These are phyloP conservation scores for Centropyge bicolor DNA, from an alignment of 2,797 vertebrate genomes.

Conservation along the genomic window DNA sequence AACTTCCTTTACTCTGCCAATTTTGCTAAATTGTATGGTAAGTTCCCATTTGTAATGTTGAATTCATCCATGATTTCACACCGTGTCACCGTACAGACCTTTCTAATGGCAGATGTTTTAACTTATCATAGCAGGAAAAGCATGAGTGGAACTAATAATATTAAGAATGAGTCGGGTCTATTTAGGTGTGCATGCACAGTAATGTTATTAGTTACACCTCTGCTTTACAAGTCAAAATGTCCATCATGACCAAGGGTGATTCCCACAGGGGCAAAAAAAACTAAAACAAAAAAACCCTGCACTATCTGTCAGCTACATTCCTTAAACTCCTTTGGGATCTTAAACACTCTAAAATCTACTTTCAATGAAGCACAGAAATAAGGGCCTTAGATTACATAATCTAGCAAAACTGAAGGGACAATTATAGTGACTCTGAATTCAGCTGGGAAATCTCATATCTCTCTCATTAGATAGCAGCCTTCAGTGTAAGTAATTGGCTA, in stretches of 20 bases:
- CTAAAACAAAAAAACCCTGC: background rate
- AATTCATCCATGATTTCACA: background rate
- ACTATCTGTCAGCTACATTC: background rate
- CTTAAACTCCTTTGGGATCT: background rate
- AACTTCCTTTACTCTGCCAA: slow-evolving; percentile 93
- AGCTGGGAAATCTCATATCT: background rate
- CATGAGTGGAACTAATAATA: background rate
- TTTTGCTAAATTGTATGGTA: slow-evolving; percentile 95
- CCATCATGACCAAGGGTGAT: background rate
- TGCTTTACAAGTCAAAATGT: background rate
- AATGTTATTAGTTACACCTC: background rate
- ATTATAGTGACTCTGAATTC: background rate
- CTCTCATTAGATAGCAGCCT: too few species aligned
- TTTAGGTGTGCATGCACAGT: background rate
- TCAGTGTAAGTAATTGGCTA: background rate
- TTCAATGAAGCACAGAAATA: background rate
- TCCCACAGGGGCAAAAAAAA: background rate
- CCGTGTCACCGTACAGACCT: background rate
- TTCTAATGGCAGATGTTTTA: background rate
- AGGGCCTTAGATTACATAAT: slow-evolving; percentile 3
- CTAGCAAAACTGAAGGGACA: background rate
- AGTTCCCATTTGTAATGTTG: slow-evolving; percentile 64
- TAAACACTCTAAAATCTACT: background rate
- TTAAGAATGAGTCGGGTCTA: background rate
- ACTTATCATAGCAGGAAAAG: background rate